Evolutionary conservation across 2,797 vertebrate species (phyloP).

Genomic region (Odontamblyopus lacepedii): DNA sequence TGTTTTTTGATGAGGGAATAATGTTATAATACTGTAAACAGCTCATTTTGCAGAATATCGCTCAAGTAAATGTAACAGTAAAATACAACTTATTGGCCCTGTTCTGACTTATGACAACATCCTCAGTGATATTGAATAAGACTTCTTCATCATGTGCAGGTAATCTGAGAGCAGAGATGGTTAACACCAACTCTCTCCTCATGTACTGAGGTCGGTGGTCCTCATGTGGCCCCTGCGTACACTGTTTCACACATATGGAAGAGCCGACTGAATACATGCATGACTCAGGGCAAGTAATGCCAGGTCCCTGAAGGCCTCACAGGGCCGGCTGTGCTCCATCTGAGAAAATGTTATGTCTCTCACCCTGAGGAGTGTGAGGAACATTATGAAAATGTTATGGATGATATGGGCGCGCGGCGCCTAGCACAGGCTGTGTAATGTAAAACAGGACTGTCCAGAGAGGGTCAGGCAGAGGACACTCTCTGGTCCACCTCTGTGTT

Average conservation of each 20-base stretch:
- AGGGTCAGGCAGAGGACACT: constrained; percentile 31
- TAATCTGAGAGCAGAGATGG: not conserved
- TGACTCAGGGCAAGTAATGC: constrained; percentile 49
- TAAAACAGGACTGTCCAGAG: constrained; percentile 19
- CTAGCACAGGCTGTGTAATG: constrained; percentile 27
- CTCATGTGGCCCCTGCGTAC: not conserved
- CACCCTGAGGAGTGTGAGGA: constrained; percentile 12
- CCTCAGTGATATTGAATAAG: not conserved
- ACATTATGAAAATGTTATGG: constrained; percentile 55
- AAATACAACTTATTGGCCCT: too few species aligned
- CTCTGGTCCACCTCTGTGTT: not conserved
- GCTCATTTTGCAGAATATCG: too few species aligned
- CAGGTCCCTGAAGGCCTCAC: constrained; percentile 31
- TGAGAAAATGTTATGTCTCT: constrained; percentile 34
- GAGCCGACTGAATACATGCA: constrained; percentile 57
- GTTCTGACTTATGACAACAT: not conserved
- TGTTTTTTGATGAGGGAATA: too few species aligned
- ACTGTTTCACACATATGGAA: constrained; percentile 42
- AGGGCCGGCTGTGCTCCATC: constrained; percentile 24
- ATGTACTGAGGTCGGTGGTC: not conserved
- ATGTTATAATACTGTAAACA: too few species aligned
- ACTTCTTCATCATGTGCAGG: not conserved
- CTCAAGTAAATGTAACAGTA: too few species aligned
- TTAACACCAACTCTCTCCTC: not conserved
- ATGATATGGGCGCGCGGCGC: constrained; percentile 30